Evolutionary conservation across 2,888 invertebrate genomes (phyloP), one percentile per base, ranked within the genome.

Genomic region (Eledone cirrhosa): DNA sequence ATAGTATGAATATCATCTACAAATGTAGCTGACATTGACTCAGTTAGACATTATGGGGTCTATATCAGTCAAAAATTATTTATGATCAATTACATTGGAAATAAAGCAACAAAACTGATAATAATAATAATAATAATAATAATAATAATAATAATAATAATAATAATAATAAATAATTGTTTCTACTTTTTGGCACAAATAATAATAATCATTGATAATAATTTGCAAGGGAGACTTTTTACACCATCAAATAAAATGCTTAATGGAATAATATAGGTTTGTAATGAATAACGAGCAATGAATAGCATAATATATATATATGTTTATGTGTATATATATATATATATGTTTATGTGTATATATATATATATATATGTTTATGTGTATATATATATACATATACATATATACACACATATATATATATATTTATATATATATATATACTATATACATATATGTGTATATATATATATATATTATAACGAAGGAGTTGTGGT

Each of bases 311-410:
- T 47, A 13, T 75, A 41, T 75, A 47, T 47, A 33, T 47, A 47
- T 47, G n/a, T 75, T 4, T 75, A 33, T 75, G 33, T 75, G 33
- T 33, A 41, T 31, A 75, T 31, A 75, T 75, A 75, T 75, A 75
- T 75, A 29, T 75, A 31, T 22, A 47, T n/a, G 33, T 22, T 14
- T 33, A 19, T 22, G 14, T 41, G 14, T 22, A 75, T 41, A 75
- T 48, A 41, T 65, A 65, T 16, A 65, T 65, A 65, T 16, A 65
- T 65, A 65, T 0, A 19, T 16, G 24, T 1, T 24, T 11, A 63
- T 19, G 24, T 19, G 4, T 19, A 63, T 19, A 63, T n/a, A 0
- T 19, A 63, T 63, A 63, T n/a, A 63, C 27, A 63, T 63, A 63
- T 63, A 63, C 27, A 63, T 63, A 63, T 63, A 63, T 22, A 63